Conservation (phyloP, 2,888 invertebrate species). For the Heliconius charithonia region DNA sequence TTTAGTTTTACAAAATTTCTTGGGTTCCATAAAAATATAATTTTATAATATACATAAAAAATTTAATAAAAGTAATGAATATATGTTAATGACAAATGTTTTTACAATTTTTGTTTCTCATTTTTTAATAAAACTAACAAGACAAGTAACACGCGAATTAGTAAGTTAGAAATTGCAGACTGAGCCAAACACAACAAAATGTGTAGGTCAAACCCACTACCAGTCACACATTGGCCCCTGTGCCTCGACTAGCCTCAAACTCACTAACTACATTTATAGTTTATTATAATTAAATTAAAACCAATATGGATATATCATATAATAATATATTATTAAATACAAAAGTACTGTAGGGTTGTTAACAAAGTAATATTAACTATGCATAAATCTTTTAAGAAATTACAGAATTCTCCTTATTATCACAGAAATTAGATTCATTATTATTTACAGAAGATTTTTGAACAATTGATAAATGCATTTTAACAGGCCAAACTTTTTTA, state of each 20-base stretch:
- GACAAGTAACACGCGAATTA: background rate
- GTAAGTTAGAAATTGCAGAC: background rate
- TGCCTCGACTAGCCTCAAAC: too few species aligned
- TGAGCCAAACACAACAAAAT: too few species aligned
- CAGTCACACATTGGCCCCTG: too few species aligned
- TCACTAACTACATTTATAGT: too few species aligned
- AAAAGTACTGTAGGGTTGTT: background rate
- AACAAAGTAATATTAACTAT: background rate
- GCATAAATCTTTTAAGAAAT: background rate
- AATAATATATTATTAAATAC: conserved; percentile 3
- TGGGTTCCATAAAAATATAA: background rate
- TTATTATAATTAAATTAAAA: background rate
- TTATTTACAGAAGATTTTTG: conserved; percentile 51
- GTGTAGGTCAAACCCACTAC: too few species aligned
- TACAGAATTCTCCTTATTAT: conserved; percentile 1
- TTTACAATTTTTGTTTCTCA: background rate
- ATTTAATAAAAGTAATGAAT: background rate
- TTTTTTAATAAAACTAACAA: background rate
- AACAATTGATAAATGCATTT: conserved; percentile 64
- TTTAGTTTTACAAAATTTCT: background rate
- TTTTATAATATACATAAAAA: background rate
- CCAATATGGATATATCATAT: background rate
- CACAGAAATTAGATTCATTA: background rate
- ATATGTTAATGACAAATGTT: background rate
- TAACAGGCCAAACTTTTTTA: conserved; percentile 77